Conservation (phyloP, 2,888 invertebrate species). For the Folsomia manolachei region DNA sequence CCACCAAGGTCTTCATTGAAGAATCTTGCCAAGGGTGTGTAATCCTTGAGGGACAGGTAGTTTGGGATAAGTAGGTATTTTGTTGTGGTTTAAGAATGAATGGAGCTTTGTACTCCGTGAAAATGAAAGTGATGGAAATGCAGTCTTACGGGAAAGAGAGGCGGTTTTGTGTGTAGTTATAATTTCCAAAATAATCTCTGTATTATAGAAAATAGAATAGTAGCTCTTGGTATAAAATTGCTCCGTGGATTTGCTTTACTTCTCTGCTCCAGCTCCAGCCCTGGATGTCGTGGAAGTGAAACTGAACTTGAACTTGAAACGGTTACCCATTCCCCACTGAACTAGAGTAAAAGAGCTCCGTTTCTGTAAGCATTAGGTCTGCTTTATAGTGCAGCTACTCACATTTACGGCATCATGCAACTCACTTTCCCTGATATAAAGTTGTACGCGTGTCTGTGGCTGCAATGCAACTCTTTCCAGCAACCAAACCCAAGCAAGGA, state of each 20-base stretch:
- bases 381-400: neutral
- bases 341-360: conserved; percentile 12
- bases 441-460: conserved; percentile 17
- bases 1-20: neutral
- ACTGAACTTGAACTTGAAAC: conserved; percentile 50
- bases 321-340: conserved; percentile 47
- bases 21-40: neutral
- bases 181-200: conserved; percentile 16
- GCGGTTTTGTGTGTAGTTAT: neutral
- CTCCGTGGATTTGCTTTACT: too few relatives aligned
- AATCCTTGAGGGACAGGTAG: neutral
- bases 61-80: neutral
- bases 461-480: conserved; percentile 6
- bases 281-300: conserved; percentile 21
- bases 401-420: neutral
- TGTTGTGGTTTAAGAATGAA: neutral
- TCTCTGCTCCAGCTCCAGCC: neutral
- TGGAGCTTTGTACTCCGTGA: neutral
- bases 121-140: neutral
- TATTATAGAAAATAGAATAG: conserved; percentile 1
- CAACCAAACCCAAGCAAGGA: too few relatives aligned
- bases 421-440: neutral
- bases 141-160: neutral
- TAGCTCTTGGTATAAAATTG: neutral
- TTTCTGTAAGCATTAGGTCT: neutral